A percentile compares a stretch with the other conserved stretches of the same genome.
Conservation (phyloP, 1,140 invertebrate species). For the Aphidius ervi region DNA sequence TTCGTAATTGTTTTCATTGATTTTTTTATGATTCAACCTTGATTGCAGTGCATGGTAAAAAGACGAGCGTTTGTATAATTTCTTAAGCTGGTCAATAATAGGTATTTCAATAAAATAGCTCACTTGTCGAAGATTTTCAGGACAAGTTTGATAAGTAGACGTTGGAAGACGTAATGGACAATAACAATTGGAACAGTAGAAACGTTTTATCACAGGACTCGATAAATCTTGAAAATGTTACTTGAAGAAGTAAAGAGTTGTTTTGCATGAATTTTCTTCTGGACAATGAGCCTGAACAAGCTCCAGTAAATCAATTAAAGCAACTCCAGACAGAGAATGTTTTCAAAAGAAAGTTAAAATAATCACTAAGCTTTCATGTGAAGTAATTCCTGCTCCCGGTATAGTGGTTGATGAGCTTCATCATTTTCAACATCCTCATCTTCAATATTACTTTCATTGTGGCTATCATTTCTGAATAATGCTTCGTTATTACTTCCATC, state of each 20-base stretch:
- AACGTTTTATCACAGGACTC: neutral
- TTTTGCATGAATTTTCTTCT: slow-evolving; percentile 1
- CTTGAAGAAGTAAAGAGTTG: slow-evolving; percentile 15
- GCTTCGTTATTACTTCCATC: no score
- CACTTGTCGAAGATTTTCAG: neutral
- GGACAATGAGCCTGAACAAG: slow-evolving; percentile 6
- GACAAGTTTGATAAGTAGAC: neutral
- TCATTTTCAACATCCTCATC: no score
- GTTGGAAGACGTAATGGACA: neutral
- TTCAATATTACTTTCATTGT: no score
- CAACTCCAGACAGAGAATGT: slow-evolving; percentile 11
- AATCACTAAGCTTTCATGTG: slow-evolving; percentile 11
- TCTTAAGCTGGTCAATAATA: neutral
- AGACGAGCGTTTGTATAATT: slow-evolving; percentile 3
- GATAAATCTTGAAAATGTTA: slow-evolving; percentile 15
- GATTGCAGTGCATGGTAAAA: slow-evolving; percentile 5
- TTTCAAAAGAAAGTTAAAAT: slow-evolving; percentile 13
- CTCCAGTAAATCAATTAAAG: slow-evolving; percentile 10
- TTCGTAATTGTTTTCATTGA: slow-evolving; percentile 8
- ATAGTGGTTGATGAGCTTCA: slow-evolving; percentile 13
- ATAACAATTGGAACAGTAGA: slow-evolving; percentile 18
- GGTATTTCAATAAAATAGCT: slow-evolving; percentile 21
- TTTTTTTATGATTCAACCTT: slow-evolving; percentile 1
- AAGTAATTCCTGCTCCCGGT: slow-evolving; percentile 11
- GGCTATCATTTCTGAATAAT: no score